Conservation (phyloP, 2,888 invertebrate genomes). For the Lottia gigantea region DNA sequence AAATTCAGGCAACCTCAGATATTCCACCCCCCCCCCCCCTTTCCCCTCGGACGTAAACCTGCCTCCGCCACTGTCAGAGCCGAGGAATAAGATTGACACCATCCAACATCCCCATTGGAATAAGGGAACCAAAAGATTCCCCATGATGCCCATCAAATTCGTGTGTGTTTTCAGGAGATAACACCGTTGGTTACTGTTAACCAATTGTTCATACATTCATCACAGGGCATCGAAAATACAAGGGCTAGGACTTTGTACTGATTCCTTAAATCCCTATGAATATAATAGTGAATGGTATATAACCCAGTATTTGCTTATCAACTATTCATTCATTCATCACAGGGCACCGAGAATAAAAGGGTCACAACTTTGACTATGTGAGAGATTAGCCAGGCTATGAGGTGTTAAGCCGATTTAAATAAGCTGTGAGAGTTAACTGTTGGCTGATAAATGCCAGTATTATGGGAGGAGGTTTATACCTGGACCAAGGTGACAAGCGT, state of each 20-base stretch:
- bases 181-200: neutral
- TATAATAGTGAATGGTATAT: too few species aligned
- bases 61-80: too few species aligned
- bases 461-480: neutral
- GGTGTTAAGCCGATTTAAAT: neutral
- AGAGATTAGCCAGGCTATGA: neutral
- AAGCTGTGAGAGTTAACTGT: neutral
- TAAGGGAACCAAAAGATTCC: too few species aligned
- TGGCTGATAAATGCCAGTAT: conserved; percentile 1
- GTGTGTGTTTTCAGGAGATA: too few species aligned
- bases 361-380: neutral
- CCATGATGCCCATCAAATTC: too few species aligned
- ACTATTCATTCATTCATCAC: conserved; percentile 7
- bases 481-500: neutral
- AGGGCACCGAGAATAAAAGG: neutral
- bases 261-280: too few species aligned
- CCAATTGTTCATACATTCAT: neutral
- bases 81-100: too few species aligned
- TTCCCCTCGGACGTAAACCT: too few species aligned
- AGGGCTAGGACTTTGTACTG: neutral
- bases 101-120: too few species aligned
- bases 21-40: too few species aligned
- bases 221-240: too few species aligned
- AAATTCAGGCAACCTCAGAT: too few species aligned
- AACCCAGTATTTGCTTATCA: neutral